Conservation (phyloP, 1,140 invertebrate species). For the Aleiodes sp. region DNA sequence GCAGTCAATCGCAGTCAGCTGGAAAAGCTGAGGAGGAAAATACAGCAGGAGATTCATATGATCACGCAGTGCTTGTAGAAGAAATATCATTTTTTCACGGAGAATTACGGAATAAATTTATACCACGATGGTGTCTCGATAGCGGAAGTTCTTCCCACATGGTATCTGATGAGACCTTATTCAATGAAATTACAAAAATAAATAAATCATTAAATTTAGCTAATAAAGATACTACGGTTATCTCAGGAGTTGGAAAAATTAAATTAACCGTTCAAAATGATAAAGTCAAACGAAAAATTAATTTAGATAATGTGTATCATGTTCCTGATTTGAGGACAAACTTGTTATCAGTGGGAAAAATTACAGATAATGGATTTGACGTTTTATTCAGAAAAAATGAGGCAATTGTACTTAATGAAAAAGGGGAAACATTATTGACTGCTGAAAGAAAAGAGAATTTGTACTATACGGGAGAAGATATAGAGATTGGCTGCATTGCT, state of each 20-base stretch:
- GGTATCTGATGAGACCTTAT: background rate
- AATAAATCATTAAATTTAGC: background rate
- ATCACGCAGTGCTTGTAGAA: background rate
- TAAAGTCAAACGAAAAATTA: background rate
- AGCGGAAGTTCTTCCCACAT: background rate
- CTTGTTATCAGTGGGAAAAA: background rate
- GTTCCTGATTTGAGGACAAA: background rate
- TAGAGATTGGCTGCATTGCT: background rate
- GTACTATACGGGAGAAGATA: background rate
- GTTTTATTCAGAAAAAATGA: slow-evolving; percentile 3
- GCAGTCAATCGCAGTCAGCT: background rate
- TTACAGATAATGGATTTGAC: background rate
- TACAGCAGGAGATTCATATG: background rate
- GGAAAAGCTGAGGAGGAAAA: background rate
- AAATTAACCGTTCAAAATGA: background rate
- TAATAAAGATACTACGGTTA: background rate
- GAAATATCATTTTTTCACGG: background rate
- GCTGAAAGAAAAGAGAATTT: background rate
- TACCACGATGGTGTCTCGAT: no score
- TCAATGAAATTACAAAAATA: background rate
- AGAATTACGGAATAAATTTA: background rate
- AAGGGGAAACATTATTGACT: background rate
- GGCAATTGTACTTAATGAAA: background rate
- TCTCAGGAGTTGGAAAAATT: background rate
- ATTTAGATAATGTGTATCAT: background rate